Evolutionary conservation across 2,888 invertebrate species (phyloP).

Genomic region (Plebejus anna): DNA sequence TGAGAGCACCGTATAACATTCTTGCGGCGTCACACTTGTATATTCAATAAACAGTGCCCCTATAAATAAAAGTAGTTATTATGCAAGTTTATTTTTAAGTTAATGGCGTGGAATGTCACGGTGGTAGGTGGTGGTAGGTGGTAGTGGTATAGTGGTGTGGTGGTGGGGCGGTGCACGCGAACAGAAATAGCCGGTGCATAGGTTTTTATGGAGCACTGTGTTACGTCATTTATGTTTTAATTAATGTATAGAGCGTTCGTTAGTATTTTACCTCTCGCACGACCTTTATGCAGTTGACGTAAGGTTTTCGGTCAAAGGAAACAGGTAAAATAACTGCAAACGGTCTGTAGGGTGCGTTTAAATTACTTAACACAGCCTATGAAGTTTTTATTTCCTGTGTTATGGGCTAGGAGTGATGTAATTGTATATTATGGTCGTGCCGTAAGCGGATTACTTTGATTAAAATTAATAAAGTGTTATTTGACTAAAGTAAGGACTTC

Average conservation of each 20-base stretch:
- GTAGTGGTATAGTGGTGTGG: not conserved
- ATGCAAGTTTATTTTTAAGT: slow-evolving; percentile 22
- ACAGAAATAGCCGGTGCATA: not conserved
- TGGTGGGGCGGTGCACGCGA: not conserved
- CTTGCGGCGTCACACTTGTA: not conserved
- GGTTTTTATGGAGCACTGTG: slow-evolving; percentile 8
- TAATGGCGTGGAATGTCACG: slow-evolving; percentile 19
- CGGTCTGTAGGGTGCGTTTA: not conserved
- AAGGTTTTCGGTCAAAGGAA: not conserved
- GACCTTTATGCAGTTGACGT: not conserved
- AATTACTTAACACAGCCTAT: not conserved
- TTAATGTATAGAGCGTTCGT: not conserved
- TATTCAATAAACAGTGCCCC: slow-evolving; percentile 14
- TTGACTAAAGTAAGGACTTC: not conserved
- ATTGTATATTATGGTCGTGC: not conserved
- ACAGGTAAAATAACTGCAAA: not conserved
- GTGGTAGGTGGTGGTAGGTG: not conserved
- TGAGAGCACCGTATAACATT: not conserved
- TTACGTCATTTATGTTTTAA: slow-evolving; percentile 23
- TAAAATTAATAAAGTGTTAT: not conserved
- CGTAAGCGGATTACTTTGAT: not conserved
- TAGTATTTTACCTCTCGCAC: not conserved
- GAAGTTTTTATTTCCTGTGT: not conserved
- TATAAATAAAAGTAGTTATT: not conserved
- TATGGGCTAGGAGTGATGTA: not conserved